phyloP scores from a whole-genome alignment of 2,113 vertebrate genomes.

The Porphyrio hochstetteri region DNA sequence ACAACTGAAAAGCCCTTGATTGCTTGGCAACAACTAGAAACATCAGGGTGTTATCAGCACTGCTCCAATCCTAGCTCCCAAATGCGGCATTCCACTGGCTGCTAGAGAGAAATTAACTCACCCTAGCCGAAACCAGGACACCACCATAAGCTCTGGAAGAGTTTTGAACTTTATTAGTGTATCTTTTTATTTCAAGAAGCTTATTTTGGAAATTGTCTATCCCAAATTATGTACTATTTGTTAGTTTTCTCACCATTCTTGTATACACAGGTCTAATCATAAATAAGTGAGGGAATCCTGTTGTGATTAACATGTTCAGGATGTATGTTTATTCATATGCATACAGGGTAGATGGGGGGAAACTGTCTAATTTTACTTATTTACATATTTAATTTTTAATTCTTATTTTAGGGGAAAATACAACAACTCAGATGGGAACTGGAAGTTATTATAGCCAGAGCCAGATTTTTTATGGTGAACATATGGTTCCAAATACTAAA shows the following conservation, averaged over 20 bases:
- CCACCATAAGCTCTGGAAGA: background rate
- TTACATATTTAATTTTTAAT: conserved; percentile 20
- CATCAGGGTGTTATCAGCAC: too few species aligned
- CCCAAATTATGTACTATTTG: background rate
- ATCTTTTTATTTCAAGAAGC: background rate
- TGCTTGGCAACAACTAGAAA: too few species aligned
- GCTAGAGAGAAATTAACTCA: too few species aligned
- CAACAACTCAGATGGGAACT: conserved; percentile 74
- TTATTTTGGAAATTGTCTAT: background rate
- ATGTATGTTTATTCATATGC: background rate
- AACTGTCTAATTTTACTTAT: background rate
- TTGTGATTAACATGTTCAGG: background rate
- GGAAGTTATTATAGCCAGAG: conserved; percentile 76
- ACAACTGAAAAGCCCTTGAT: too few species aligned
- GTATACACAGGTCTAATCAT: background rate
- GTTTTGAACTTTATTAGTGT: background rate
- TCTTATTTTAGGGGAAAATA: conserved; percentile 79
- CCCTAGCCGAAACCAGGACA: background rate
- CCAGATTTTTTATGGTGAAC: conserved; percentile 78
- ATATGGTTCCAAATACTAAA: conserved; percentile 78
- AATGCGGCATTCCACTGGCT: too few species aligned
- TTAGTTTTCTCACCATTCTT: background rate
- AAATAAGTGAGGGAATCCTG: background rate
- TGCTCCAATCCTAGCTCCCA: too few species aligned
- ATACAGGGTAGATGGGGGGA: background rate